Evolutionary conservation across 2,113 vertebrate species (phyloP).

Genomic region (Chaenocephalus aceratus): DNA sequence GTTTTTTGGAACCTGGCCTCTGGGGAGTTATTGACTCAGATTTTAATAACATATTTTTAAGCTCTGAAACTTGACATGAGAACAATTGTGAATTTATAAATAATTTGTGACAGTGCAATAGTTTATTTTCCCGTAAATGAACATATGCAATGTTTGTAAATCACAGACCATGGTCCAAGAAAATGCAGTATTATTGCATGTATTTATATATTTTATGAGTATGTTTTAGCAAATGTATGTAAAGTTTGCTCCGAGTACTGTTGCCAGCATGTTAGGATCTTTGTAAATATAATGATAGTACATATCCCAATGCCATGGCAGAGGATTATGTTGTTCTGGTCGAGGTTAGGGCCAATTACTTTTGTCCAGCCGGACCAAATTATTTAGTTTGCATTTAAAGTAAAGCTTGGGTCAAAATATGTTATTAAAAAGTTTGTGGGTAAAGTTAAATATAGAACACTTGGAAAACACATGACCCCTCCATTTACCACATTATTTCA

Average conservation of each 20-base stretch:
- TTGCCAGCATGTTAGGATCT: neutral
- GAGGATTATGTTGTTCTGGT: neutral
- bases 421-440: neutral
- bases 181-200: slow-evolving; percentile 4
- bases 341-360: neutral
- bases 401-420: neutral
- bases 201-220: neutral
- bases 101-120: slow-evolving; percentile 37
- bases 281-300: neutral
- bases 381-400: neutral
- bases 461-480: neutral
- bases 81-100: slow-evolving; percentile 29
- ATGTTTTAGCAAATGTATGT: neutral
- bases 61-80: slow-evolving; percentile 65
- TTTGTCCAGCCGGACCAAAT: neutral
- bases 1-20: slow-evolving; percentile 56
- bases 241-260: neutral
- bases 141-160: slow-evolving; percentile 21
- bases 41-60: slow-evolving; percentile 66
- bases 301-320: neutral
- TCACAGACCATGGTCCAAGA: neutral
- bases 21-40: slow-evolving; percentile 49
- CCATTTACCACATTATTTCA: neutral
- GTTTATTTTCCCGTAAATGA: slow-evolving; percentile 31
- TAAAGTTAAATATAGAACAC: neutral